Conservation (phyloP, 2,113 vertebrate genomes). For the Raja brachyura region DNA sequence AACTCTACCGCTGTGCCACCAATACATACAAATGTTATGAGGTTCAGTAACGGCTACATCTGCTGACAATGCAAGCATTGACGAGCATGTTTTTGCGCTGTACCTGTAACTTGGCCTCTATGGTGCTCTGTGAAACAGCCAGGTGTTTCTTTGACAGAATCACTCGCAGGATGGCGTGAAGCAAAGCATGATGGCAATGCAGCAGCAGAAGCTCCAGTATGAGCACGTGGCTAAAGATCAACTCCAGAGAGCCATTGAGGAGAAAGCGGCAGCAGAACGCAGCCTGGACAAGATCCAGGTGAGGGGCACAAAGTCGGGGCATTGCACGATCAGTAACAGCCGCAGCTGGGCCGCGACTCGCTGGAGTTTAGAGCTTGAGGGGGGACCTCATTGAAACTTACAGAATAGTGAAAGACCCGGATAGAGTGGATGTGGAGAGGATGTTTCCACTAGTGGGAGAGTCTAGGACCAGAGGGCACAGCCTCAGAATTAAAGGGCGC, state of each 20-base stretch:
- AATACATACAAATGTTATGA: too few relatives aligned
- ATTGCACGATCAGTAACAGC: background rate
- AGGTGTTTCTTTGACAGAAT: conserved; percentile 50
- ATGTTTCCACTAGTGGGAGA: too few relatives aligned
- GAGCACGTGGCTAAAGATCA: conserved; percentile 74
- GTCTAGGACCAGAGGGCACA: too few relatives aligned
- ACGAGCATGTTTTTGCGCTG: background rate
- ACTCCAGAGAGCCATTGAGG: conserved; percentile 73
- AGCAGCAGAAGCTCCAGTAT: conserved; percentile 75
- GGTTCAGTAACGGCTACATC: background rate
- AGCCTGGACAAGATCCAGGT: conserved; percentile 73
- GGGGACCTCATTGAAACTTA: too few relatives aligned
- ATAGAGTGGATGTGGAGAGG: too few relatives aligned
- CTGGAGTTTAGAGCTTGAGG: too few relatives aligned
- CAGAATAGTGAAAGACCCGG: too few relatives aligned
- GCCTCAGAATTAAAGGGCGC: too few relatives aligned
- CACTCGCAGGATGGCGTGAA: conserved; percentile 67
- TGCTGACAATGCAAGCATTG: conserved; percentile 44
- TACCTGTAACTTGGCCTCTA: too few relatives aligned
- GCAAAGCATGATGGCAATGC: conserved; percentile 76
- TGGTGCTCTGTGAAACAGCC: background rate
- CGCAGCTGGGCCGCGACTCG: too few relatives aligned
- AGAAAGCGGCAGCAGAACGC: conserved; percentile 66
- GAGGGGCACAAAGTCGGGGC: background rate
- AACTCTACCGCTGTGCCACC: too few relatives aligned